Percentiles rank a stretch among this genome's conserved stretches.
Conservation (phyloP, 1,140 invertebrate genomes). For the Halictus rubicundus region DNA sequence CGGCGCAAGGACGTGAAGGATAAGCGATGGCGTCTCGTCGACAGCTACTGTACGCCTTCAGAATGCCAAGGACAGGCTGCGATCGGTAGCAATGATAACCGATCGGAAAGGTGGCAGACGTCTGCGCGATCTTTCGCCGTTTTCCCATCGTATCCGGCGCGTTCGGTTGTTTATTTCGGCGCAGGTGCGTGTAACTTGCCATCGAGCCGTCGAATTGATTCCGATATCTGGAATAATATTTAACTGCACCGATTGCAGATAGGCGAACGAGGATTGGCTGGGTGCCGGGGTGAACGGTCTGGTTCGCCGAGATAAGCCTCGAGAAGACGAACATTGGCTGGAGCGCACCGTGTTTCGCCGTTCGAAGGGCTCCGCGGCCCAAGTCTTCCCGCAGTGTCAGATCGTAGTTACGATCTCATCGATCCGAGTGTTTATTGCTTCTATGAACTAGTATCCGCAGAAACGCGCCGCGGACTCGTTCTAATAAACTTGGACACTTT, state of each 20-base stretch:
- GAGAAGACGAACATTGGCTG: neutral
- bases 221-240: neutral
- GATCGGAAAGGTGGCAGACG: no score
- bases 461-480: neutral
- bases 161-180: neutral
- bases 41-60: no score
- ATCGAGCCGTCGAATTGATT: neutral
- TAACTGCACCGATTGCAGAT: neutral
- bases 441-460: neutral
- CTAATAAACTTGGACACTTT: neutral
- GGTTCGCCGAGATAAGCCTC: neutral
- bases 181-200: neutral
- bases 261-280: neutral
- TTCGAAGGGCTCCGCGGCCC: neutral
- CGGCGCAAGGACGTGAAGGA: no score
- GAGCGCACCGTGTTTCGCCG: neutral
- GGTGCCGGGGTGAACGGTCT: neutral
- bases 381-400: neutral
- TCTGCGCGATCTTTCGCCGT: no score
- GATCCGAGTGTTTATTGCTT: neutral
- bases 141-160: no score
- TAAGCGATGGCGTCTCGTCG: no score
- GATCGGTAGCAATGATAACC: no score
- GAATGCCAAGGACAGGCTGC: no score
- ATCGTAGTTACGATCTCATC: neutral